These are phyloP conservation scores for Euura lappo DNA, from an alignment of 1,140 invertebrate species.

Conservation along the genomic window DNA sequence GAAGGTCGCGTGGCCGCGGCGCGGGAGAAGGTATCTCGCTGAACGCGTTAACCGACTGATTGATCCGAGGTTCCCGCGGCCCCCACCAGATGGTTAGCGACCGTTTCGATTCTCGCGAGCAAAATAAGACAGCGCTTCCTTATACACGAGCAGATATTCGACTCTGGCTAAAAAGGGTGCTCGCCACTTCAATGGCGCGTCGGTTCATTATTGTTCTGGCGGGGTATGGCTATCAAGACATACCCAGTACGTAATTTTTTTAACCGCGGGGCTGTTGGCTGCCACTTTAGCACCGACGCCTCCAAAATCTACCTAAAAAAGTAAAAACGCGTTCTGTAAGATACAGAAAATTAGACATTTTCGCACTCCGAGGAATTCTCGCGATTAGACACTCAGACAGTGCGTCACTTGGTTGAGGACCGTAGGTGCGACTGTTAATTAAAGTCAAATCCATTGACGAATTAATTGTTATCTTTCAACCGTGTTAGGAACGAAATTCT, in stretches of 20 bases:
- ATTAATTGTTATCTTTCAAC: too few species aligned
- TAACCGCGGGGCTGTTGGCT: slow-evolving; percentile 58
- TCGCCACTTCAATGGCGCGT: slow-evolving; percentile 62
- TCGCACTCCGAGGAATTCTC: too few species aligned
- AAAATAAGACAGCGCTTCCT: slow-evolving; percentile 15
- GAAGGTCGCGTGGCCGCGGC: not conserved
- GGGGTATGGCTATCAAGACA: slow-evolving; percentile 70
- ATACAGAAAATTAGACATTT: too few species aligned
- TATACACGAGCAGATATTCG: not conserved
- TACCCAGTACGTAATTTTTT: slow-evolving; percentile 68
- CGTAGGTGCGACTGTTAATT: too few species aligned
- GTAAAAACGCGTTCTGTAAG: too few species aligned
- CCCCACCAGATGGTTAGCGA: slow-evolving; percentile 23
- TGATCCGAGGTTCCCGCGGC: not conserved
- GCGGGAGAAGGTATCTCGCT: not conserved
- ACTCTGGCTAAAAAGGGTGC: slow-evolving; percentile 60
- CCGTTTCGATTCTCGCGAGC: slow-evolving; percentile 22
- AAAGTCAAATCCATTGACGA: too few species aligned
- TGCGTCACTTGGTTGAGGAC: too few species aligned
- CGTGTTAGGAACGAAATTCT: too few species aligned
- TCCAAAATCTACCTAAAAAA: slow-evolving; percentile 29
- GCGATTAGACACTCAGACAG: too few species aligned
- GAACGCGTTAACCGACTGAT: not conserved
- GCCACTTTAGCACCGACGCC: slow-evolving; percentile 58
- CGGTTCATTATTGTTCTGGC: slow-evolving; percentile 36